Percentiles rank a stretch among this genome's conserved stretches.
These are phyloP conservation scores for Drosophila repletoides DNA, from an alignment of 1,140 invertebrate genomes.

Conservation along the genomic window DNA sequence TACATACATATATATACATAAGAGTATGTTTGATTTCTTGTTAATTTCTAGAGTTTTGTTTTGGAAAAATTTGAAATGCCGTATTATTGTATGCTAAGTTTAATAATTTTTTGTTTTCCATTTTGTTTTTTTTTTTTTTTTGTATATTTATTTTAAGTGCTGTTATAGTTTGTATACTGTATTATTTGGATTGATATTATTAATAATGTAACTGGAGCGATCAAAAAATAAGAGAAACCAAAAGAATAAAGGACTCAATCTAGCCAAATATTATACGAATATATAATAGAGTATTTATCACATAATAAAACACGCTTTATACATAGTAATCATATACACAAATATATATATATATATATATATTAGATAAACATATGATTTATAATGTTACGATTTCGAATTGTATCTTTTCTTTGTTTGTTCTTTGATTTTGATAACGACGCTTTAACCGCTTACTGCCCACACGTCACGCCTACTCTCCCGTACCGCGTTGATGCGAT, in stretches of 20 bases:
- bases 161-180: slow-evolving; percentile 30
- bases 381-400: slow-evolving; percentile 64
- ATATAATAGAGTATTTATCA: slow-evolving; percentile 7
- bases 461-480: slow-evolving; percentile 46
- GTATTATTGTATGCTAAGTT: slow-evolving; percentile 44
- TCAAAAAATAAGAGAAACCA: slow-evolving; percentile 26
- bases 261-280: slow-evolving; percentile 35
- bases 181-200: slow-evolving; percentile 51
- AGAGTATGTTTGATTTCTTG: slow-evolving; percentile 10
- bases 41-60: slow-evolving; percentile 20
- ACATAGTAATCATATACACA: slow-evolving; percentile 12
- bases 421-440: slow-evolving; percentile 57
- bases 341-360: slow-evolving; percentile 13
- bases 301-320: slow-evolving; percentile 8
- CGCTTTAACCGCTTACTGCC: slow-evolving; percentile 45
- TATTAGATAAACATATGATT: slow-evolving; percentile 42
- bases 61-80: slow-evolving; percentile 35
- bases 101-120: slow-evolving; percentile 14
- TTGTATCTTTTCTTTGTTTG: slow-evolving; percentile 71
- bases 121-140: no score
- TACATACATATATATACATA: slow-evolving; percentile 6
- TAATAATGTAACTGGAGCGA: slow-evolving; percentile 26
- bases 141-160: slow-evolving; percentile 39
- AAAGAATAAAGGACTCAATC: neutral
- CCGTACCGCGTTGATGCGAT: slow-evolving; percentile 32